Conservation (phyloP, 1,140 invertebrate genomes). For the Microplitis mediator region DNA sequence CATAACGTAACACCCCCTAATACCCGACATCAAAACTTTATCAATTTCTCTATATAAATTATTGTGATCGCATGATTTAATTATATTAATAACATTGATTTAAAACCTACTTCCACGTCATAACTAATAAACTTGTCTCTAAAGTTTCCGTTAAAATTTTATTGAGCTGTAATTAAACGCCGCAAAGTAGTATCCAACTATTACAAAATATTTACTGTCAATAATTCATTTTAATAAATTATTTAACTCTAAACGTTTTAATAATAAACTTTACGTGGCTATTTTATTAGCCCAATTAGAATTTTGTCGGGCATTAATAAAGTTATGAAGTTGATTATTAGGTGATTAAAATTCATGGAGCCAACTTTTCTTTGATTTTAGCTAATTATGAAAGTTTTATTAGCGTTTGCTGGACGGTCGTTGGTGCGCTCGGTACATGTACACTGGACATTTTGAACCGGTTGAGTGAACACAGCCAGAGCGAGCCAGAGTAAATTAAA, state of each 20-base stretch:
- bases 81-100: background rate
- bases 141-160: too few species aligned
- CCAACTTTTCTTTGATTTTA: background rate
- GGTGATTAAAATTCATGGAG: background rate
- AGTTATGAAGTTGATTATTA: background rate
- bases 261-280: too few species aligned
- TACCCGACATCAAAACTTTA: background rate
- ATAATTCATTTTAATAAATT: too few species aligned
- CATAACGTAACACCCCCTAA: background rate
- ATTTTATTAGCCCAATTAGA: too few species aligned
- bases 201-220: too few species aligned
- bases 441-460: background rate
- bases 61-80: too few species aligned
- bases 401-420: background rate
- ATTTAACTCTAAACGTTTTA: too few species aligned
- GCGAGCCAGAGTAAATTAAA: background rate
- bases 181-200: too few species aligned
- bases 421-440: too few species aligned
- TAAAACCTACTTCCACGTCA: background rate
- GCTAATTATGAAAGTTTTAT: background rate
- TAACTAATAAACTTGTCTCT: too few species aligned
- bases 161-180: too few species aligned
- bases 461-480: background rate
- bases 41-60: conserved; percentile 1
- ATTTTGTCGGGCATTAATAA: too few species aligned